Conservation (phyloP, 2,888 invertebrate genomes). For the Xestia ashworthii region DNA sequence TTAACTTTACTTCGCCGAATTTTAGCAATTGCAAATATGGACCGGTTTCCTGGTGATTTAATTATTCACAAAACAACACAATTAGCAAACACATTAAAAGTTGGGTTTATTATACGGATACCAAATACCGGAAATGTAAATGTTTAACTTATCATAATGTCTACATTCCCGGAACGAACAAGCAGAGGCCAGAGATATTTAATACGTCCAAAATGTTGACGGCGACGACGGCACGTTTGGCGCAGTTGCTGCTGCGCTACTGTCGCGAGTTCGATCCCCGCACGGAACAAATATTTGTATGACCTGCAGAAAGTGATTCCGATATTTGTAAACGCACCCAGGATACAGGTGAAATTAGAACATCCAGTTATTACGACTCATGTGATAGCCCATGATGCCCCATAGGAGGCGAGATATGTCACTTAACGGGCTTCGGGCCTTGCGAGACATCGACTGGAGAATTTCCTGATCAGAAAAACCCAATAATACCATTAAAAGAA, state of each 20-base stretch:
- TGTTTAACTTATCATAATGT: not conserved
- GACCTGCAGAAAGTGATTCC: not conserved
- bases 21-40: constrained; percentile 8
- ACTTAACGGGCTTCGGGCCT: too few relatives aligned
- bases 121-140: not conserved
- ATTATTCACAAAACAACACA: not conserved
- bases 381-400: not conserved
- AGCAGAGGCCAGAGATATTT: not conserved
- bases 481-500: not conserved
- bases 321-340: not conserved
- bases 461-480: not conserved
- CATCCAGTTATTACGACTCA: not conserved
- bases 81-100: constrained; percentile 7
- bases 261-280: not conserved
- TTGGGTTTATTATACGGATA: not conserved
- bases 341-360: not conserved
- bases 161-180: too few relatives aligned
- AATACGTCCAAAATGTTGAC: not conserved
- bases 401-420: not conserved
- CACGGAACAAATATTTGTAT: not conserved
- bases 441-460: not conserved
- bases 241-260: not conserved
- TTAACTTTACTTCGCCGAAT: not conserved
- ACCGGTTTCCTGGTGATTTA: constrained; percentile 1
- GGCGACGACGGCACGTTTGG: not conserved